Percentiles rank a stretch among this genome's conserved stretches.
Evolutionary conservation across 2,113 vertebrate genomes (phyloP).

Genomic region (Petrocephalus microphthalmus): DNA sequence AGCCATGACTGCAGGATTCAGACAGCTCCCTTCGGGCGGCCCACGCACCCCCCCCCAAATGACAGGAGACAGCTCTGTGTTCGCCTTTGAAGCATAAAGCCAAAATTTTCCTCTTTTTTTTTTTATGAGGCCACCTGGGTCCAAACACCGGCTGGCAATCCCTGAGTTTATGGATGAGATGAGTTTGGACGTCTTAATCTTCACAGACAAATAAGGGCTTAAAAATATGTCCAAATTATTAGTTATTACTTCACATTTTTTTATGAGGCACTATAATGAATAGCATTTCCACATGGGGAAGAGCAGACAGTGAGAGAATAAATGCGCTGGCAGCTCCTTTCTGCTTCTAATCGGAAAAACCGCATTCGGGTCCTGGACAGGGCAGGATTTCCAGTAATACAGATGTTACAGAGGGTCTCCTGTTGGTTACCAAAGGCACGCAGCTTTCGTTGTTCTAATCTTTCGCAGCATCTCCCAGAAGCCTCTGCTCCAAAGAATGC

Average conservation of each 20-base stretch:
- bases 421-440: neutral
- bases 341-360: neutral
- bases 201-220: neutral
- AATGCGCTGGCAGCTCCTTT: neutral
- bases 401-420: neutral
- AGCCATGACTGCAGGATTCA: neutral
- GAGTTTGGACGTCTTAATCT: neutral
- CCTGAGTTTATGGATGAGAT: slow-evolving; percentile 13
- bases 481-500: neutral
- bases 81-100: slow-evolving; percentile 32
- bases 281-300: neutral
- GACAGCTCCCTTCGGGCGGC: neutral
- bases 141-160: slow-evolving; percentile 19
- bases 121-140: slow-evolving; percentile 10
- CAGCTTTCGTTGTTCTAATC: neutral
- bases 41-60: neutral
- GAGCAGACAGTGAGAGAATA: neutral
- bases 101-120: neutral
- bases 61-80: neutral
- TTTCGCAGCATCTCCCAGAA: slow-evolving; percentile 7
- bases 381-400: neutral
- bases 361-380: neutral
- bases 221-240: neutral
- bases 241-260: neutral
- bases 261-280: neutral